A percentile compares a stretch with the other conserved stretches of the same genome.
Evolutionary conservation across 35 echinoderm and acorn worm genomes (phyloP).

Genomic region (Diadema setosum): DNA sequence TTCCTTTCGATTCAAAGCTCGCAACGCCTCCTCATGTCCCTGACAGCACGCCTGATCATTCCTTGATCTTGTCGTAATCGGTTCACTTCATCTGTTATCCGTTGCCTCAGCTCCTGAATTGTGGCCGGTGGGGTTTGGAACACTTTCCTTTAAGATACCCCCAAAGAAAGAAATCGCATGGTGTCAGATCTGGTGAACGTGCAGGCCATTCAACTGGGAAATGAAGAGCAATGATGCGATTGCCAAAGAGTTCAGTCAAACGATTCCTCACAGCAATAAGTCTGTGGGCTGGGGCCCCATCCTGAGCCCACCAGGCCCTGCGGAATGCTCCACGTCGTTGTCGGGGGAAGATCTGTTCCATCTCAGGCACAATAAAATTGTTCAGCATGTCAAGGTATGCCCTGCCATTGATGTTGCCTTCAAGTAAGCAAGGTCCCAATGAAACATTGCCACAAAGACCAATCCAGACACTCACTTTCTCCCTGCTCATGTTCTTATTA

Average conservation of each 20-base stretch:
- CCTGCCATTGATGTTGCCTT: neutral
- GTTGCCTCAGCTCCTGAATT: neutral
- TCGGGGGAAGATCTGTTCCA: neutral
- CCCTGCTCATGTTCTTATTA: neutral
- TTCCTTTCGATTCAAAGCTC: slow-evolving; percentile 5
- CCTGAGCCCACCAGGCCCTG: neutral
- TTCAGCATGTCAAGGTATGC: slow-evolving; percentile 13
- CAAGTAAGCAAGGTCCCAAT: neutral
- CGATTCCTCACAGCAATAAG: neutral
- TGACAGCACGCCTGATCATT: slow-evolving; percentile 1
- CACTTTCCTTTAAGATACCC: neutral
- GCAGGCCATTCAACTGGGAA: slow-evolving; percentile 14
- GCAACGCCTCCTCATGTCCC: neutral
- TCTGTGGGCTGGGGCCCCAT: slow-evolving; percentile 11
- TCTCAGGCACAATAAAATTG: neutral
- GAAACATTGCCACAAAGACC: slow-evolving; percentile 9
- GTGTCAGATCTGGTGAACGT: neutral
- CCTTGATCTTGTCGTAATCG: neutral
- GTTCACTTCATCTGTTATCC: neutral
- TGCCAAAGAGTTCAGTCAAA: neutral
- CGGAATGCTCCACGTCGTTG: neutral
- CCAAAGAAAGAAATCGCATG: slow-evolving; percentile 6
- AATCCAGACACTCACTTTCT: slow-evolving; percentile 12
- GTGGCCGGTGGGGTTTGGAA: neutral
- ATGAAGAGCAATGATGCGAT: neutral